Conservation (phyloP, 2,113 vertebrate species). For the Enhydra lutris region DNA sequence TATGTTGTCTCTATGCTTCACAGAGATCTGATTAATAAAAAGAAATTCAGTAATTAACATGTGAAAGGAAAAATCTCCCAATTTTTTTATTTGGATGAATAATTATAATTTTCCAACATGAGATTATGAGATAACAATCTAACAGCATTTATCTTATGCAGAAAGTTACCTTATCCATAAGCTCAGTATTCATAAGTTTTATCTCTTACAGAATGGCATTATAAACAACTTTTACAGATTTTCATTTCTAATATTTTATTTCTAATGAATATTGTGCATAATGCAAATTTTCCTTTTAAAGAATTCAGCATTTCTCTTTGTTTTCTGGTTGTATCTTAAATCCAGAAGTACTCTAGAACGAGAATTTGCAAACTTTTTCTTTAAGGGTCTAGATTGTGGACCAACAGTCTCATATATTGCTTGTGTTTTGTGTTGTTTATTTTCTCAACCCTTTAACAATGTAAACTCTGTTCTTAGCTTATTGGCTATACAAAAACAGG, state of each 20-base stretch:
- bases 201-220: not conserved
- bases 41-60: not conserved
- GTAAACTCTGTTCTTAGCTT: not conserved
- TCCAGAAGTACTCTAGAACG: not conserved
- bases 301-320: not conserved
- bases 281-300: not conserved
- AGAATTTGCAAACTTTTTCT: not conserved
- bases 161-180: not conserved
- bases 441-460: not conserved
- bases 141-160: not conserved
- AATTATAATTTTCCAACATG: not conserved
- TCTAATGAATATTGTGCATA: not conserved
- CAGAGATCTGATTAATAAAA: not conserved
- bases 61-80: not conserved
- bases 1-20: not conserved
- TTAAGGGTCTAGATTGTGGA: not conserved
- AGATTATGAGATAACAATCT: not conserved
- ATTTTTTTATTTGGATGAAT: not conserved
- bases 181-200: not conserved
- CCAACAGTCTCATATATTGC: not conserved
- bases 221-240: not conserved
- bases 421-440: not conserved
- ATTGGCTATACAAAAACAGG: not conserved
- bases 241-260: not conserved
- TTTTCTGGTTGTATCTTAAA: not conserved